Percentiles rank a stretch among this genome's conserved stretches.
These are phyloP conservation scores for Datnioides undecimradiatus DNA, from an alignment of 2,113 vertebrate species.

Conservation along the genomic window DNA sequence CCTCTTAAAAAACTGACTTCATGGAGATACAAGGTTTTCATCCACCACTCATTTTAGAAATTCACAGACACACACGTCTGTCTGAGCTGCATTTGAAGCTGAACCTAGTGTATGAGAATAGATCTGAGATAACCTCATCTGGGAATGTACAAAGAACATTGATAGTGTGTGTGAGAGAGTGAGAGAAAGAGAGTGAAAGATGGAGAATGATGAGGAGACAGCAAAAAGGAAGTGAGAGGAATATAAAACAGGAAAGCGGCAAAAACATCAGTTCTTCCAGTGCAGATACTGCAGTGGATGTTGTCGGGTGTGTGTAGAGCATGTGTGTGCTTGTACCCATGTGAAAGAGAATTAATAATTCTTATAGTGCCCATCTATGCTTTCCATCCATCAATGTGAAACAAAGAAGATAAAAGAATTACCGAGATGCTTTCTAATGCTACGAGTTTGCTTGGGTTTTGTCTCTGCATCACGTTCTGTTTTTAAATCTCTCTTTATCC, in stretches of 20 bases:
- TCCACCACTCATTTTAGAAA: conserved; percentile 20
- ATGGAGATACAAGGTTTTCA: conserved; percentile 9
- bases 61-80: background rate
- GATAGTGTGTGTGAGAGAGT: background rate
- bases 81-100: conserved; percentile 26
- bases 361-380: background rate
- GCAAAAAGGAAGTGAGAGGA: conserved; percentile 11
- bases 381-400: background rate
- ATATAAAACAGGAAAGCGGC: conserved; percentile 1
- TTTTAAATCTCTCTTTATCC: background rate
- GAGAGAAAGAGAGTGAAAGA: background rate
- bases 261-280: background rate
- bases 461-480: background rate
- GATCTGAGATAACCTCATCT: conserved; percentile 40
- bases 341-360: background rate
- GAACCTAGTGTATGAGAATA: conserved; percentile 31
- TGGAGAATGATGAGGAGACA: conserved; percentile 19
- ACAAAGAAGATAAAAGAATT: background rate
- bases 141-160: conserved; percentile 24
- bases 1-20: conserved; percentile 1
- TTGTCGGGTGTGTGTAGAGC: background rate
- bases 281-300: conserved; percentile 26
- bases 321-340: background rate
- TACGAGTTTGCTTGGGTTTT: conserved; percentile 1
- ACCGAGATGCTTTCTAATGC: background rate